These are phyloP conservation scores for Odocoileus virginianus DNA, from an alignment of 2,113 vertebrate genomes.

Conservation along the genomic window DNA sequence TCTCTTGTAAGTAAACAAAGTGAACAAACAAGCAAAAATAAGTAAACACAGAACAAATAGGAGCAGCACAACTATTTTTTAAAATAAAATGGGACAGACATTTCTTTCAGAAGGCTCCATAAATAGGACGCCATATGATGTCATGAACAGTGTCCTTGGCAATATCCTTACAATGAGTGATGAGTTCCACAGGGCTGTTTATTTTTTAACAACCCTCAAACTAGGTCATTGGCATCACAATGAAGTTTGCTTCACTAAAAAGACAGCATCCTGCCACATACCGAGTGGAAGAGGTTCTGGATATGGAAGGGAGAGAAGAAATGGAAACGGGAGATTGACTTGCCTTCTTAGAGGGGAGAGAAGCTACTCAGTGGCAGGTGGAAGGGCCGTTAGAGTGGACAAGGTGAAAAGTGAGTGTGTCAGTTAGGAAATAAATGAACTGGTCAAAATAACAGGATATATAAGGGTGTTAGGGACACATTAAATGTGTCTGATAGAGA, in stretches of 20 bases:
- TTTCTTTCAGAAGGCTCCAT: background rate
- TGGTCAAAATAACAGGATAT: background rate
- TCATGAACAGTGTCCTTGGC: background rate
- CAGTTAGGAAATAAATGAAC: background rate
- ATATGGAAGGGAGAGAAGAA: background rate
- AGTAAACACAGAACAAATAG: background rate
- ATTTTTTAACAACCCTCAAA: slow-evolving; percentile 4
- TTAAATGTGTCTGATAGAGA: background rate
- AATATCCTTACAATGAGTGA: slow-evolving; percentile 13
- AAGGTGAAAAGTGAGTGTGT: background rate
- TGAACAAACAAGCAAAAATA: background rate
- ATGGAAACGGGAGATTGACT: background rate
- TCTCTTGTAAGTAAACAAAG: background rate
- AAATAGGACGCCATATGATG: slow-evolving; percentile 9
- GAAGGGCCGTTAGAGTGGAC: too few relatives aligned
- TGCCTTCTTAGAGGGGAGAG: background rate
- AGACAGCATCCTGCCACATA: background rate
- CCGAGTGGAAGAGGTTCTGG: background rate
- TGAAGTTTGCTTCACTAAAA: background rate
- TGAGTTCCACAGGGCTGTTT: background rate
- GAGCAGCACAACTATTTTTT: background rate
- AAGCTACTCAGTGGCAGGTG: background rate
- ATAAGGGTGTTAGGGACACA: background rate
- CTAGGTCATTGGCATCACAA: background rate
- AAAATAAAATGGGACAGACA: background rate